Evolutionary conservation across 2,797 vertebrate genomes (phyloP).

Genomic region (Anolis apletophallus): DNA sequence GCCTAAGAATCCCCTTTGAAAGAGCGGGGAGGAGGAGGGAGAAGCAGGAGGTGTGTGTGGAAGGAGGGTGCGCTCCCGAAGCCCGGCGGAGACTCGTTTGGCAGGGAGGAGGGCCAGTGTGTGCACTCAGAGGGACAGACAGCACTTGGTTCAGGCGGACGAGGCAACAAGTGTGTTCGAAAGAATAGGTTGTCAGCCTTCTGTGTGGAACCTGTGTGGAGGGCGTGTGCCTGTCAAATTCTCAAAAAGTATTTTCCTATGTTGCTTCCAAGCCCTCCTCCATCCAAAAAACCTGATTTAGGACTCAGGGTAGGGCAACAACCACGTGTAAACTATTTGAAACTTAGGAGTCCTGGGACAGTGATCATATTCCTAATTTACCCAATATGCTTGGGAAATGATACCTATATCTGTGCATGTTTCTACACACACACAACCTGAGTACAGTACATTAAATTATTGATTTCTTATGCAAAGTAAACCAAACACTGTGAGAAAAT

Average conservation of each 20-base stretch:
- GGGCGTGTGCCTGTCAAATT: neutral
- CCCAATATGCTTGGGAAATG: neutral
- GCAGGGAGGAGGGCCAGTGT: no score
- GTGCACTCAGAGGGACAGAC: no score
- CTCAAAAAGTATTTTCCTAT: neutral
- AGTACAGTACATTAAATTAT: neutral
- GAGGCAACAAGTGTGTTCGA: neutral
- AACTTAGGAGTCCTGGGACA: neutral
- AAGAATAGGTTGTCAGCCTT: neutral
- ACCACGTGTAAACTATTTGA: neutral
- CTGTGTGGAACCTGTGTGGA: neutral
- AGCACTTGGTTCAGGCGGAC: no score
- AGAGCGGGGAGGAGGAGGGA: neutral
- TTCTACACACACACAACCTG: no score
- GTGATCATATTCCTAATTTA: neutral
- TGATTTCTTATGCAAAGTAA: neutral
- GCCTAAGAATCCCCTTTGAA: no score
- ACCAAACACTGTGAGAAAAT: neutral
- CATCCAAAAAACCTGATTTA: neutral
- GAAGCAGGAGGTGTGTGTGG: neutral
- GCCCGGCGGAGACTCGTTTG: neutral
- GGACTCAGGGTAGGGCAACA: neutral
- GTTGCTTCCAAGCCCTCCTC: neutral
- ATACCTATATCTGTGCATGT: no score
- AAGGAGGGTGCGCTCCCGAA: neutral